Conservation (phyloP, 2,113 vertebrate genomes). For the Pycnonotus jocosus region DNA sequence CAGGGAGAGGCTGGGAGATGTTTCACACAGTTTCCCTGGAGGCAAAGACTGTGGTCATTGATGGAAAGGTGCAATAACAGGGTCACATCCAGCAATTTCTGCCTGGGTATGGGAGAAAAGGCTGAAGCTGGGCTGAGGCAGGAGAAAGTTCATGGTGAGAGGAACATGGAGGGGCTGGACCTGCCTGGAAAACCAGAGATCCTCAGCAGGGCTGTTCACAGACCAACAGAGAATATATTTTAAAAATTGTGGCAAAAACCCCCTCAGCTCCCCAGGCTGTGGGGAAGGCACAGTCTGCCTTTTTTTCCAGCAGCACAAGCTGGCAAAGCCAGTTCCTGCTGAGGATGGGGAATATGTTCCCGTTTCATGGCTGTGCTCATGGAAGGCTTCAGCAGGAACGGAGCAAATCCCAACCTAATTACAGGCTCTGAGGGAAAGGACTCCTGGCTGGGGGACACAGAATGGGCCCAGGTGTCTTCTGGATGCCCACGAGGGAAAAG, state of each 20-base stretch:
- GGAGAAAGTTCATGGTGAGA: neutral
- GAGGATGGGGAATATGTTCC: neutral
- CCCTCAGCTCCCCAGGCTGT: accelerated
- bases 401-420: neutral
- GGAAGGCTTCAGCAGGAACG: neutral
- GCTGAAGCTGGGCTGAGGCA: neutral
- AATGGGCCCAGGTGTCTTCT: too few relatives aligned
- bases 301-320: neutral
- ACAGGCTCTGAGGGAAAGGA: neutral
- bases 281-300: neutral
- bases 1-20: neutral
- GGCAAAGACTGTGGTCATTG: neutral
- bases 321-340: neutral
- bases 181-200: neutral
- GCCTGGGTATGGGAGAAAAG: neutral
- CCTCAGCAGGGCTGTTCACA: neutral
- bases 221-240: neutral
- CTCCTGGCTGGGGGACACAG: neutral
- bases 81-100: neutral
- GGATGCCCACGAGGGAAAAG: neutral
- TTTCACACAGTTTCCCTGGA: neutral
- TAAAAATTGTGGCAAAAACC: neutral
- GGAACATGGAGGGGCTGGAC: neutral
- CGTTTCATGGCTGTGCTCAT: accelerated
- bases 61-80: neutral